Conservation (phyloP, 2,797 vertebrate species). For the Sebastes oblongus region DNA sequence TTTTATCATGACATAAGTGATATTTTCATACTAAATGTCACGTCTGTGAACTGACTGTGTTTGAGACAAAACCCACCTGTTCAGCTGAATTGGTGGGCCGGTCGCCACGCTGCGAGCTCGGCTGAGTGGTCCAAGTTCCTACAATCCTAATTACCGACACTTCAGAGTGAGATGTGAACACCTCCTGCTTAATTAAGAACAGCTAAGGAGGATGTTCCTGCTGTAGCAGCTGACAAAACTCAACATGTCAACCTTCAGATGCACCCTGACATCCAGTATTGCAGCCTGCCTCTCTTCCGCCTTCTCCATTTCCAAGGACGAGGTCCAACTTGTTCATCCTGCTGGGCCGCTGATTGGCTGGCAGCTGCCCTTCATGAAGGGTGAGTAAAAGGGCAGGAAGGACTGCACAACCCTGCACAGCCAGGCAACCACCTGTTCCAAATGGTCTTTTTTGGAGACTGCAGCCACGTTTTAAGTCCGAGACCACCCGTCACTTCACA, state of each 20-base stretch:
- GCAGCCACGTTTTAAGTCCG: background rate
- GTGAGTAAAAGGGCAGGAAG: conserved; percentile 50
- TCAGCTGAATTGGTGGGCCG: background rate
- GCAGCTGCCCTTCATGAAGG: conserved; percentile 48
- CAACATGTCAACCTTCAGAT: conserved; percentile 30
- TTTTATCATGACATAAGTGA: background rate
- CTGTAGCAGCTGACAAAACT: conserved; percentile 19
- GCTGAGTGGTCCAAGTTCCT: conserved; percentile 3
- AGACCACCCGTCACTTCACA: background rate
- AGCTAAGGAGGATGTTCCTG: background rate
- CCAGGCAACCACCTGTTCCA: conserved; percentile 36
- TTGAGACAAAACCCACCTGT: background rate
- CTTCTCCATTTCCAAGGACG: conserved; percentile 49
- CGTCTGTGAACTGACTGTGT: background rate
- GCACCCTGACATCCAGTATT: background rate
- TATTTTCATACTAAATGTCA: background rate
- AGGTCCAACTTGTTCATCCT: conserved; percentile 47
- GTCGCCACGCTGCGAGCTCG: background rate
- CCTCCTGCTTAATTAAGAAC: conserved; percentile 44
- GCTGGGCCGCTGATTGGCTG: conserved; percentile 61
- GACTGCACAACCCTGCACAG: conserved; percentile 30
- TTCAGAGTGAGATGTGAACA: conserved; percentile 17
- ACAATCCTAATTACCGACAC: conserved; percentile 20
- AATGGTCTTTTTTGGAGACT: background rate
- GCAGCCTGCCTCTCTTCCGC: background rate